Percentiles rank a stretch among this genome's conserved stretches.
Conservation (phyloP, 2,888 invertebrate species). For the Tipula helvola region DNA sequence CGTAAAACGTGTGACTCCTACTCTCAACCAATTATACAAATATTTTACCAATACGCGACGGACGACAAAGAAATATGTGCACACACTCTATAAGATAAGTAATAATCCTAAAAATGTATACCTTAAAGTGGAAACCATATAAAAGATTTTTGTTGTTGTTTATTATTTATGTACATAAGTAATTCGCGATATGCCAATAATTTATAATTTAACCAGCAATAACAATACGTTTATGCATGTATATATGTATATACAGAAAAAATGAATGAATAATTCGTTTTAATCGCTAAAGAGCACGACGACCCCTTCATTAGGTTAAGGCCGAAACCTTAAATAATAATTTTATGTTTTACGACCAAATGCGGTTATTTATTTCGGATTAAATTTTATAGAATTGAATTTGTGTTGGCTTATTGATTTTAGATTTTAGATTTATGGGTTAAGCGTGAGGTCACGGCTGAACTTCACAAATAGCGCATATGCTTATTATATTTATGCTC, state of each 20-base stretch:
- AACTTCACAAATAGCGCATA: no score
- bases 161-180: not conserved
- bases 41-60: not conserved
- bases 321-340: not conserved
- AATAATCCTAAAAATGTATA: not conserved
- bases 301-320: not conserved
- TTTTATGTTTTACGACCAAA: not conserved
- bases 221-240: not conserved
- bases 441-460: not conserved
- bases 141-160: not conserved
- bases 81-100: not conserved
- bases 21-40: not conserved
- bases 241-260: not conserved
- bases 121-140: not conserved
- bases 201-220: not conserved
- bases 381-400: not conserved
- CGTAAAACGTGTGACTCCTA: not conserved
- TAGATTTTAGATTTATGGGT: not conserved
- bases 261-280: not conserved
- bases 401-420: not conserved
- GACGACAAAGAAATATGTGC: not conserved
- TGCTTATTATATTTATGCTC: no score
- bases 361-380: not conserved
- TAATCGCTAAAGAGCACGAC: not conserved
- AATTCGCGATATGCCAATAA: not conserved